Percentiles rank a stretch among this genome's conserved stretches.
phyloP scores from a whole-genome alignment of 2,113 vertebrate genomes.

The Steatornis caripensis region DNA sequence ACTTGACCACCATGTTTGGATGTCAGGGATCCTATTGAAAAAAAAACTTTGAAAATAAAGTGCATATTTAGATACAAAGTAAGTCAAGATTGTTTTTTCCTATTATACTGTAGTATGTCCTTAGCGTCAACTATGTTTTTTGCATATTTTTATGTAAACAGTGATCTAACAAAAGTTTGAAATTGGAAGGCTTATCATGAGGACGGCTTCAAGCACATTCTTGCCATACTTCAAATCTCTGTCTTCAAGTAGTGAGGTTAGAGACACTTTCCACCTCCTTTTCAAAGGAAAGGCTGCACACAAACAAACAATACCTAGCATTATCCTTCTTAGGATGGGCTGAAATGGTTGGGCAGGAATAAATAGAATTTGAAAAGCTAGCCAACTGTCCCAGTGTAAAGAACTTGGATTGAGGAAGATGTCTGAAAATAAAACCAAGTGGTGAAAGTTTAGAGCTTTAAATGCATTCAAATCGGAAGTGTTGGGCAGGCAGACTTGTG shows the following conservation, averaged over 20 bases:
- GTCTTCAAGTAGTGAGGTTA: background rate
- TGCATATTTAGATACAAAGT: background rate
- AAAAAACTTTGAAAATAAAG: background rate
- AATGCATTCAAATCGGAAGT: background rate
- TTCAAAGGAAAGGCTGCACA: background rate
- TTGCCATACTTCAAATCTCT: background rate
- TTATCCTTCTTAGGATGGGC: background rate
- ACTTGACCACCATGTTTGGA: background rate
- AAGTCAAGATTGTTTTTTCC: background rate
- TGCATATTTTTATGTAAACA: background rate
- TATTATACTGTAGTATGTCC: background rate
- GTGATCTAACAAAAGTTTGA: background rate
- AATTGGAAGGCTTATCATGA: background rate
- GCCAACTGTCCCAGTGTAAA: background rate
- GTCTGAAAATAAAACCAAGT: conserved; percentile 5
- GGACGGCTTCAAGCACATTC: background rate
- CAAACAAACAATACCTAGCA: background rate
- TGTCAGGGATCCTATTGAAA: background rate
- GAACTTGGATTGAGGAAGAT: background rate
- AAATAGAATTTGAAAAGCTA: conserved; percentile 46
- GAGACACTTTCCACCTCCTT: background rate
- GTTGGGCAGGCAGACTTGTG: background rate
- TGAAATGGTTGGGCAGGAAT: background rate
- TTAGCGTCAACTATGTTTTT: background rate
- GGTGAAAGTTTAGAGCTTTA: conserved; percentile 1